Conservation (phyloP, 2,797 vertebrate genomes). For the Lycodopsis pacificus region DNA sequence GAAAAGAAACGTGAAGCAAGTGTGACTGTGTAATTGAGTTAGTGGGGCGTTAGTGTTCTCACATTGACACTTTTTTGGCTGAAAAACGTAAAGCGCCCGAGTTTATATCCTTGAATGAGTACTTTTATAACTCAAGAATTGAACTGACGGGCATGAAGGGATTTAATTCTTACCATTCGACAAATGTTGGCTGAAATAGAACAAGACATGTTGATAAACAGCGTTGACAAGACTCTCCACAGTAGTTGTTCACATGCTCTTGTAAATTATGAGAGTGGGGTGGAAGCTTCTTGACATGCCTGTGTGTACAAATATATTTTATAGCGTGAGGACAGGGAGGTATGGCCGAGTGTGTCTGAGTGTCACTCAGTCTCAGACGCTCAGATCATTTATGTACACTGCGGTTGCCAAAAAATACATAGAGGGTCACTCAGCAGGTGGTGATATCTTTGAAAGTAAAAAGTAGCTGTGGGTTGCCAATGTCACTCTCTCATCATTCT, state of each 20-base stretch:
- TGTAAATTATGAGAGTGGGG: conserved; percentile 7
- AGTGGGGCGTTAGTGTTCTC: background rate
- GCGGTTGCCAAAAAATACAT: background rate
- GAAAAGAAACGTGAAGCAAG: background rate
- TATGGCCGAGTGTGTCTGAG: conserved; percentile 13
- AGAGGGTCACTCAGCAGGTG: background rate
- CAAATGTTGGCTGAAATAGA: background rate
- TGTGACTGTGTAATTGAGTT: background rate
- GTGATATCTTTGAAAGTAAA: conserved; percentile 34
- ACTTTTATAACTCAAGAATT: background rate
- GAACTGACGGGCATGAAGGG: background rate
- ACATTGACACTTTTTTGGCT: background rate
- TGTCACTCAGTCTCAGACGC: conserved; percentile 13
- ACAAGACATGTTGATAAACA: conserved; percentile 11
- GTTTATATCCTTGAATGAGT: background rate
- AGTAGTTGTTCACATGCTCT: conserved; percentile 26
- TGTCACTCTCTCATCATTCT: background rate
- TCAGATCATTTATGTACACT: conserved; percentile 24
- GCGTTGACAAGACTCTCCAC: conserved; percentile 24
- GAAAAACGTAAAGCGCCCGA: background rate
- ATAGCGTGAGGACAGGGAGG: conserved; percentile 44
- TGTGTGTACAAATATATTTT: conserved; percentile 46
- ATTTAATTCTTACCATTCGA: background rate
- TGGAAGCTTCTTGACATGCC: conserved; percentile 31
- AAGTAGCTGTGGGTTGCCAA: background rate